These are phyloP conservation scores for Lepidurus couesii DNA, from an alignment of 1,140 invertebrate species.

Conservation along the genomic window DNA sequence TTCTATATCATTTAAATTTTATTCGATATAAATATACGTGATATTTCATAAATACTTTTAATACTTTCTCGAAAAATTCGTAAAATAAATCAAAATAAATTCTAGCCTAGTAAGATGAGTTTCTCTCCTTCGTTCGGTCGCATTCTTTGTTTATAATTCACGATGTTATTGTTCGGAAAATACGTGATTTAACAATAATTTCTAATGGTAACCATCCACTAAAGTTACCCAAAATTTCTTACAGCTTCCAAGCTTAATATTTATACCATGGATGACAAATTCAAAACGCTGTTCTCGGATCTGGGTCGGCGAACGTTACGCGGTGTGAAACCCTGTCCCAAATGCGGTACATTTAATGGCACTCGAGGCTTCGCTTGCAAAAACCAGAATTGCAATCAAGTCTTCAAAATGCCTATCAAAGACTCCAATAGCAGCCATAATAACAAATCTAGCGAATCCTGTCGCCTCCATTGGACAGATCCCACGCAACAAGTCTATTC, in stretches of 20 bases:
- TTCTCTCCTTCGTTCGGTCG: background rate
- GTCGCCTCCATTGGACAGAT: background rate
- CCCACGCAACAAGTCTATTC: conserved; percentile 56
- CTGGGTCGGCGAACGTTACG: conserved; percentile 61
- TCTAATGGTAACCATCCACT: background rate
- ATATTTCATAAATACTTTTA: too few relatives aligned
- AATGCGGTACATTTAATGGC: conserved; percentile 72
- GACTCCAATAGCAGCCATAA: conserved; percentile 43
- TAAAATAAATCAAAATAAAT: background rate
- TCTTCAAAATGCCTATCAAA: conserved; percentile 64
- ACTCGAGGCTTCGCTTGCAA: conserved; percentile 67
- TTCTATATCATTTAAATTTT: too few relatives aligned
- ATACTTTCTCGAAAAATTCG: too few relatives aligned
- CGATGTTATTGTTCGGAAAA: background rate
- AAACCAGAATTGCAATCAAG: conserved; percentile 64
- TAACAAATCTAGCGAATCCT: background rate
- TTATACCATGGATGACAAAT: conserved; percentile 40
- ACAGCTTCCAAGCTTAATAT: background rate
- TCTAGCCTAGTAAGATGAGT: background rate
- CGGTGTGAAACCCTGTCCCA: conserved; percentile 68
- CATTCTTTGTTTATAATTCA: background rate
- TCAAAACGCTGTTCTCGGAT: conserved; percentile 52
- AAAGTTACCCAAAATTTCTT: background rate
- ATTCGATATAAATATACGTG: too few relatives aligned
- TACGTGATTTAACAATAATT: background rate